Evolutionary conservation across 1,140 invertebrate genomes (phyloP), one percentile per base, ranked within the genome.

Genomic region (Zaprionus vittiger): DNA sequence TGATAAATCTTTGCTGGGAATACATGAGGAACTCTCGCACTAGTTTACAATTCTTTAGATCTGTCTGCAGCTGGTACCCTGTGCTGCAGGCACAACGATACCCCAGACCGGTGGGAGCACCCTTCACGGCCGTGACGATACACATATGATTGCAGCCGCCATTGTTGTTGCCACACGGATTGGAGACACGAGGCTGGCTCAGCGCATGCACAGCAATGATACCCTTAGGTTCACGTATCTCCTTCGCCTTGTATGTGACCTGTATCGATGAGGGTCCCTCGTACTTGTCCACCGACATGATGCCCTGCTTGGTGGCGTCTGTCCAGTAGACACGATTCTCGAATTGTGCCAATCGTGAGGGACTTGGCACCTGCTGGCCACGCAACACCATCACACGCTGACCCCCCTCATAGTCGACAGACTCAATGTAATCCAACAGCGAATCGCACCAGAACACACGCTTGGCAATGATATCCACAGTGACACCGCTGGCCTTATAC

Each of bases 381-480:
- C 97, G 93, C 0, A 98, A 91, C 2, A 98, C 95, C 85, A 97
- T 94, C 49, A 96, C 95, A 41, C 97, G 94, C 71, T 96, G 95
- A 17, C 95, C 94, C 1, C 99, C 99, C 71, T 98, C 96, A 91
- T 99, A 99, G 92, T 99, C 97, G 2, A 98, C 97, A 0, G 98
- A 99, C 91, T 99, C 99, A 74, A 99, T 99, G 91, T 99, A 99
- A 93, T 99, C 98, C 41, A 99, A 93, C 6, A 99, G 94, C 0
- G 97, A 97, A 93, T 99, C 99, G 83, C 98, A 99, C 97, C 99
- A 99, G 93, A 98, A 99, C 9, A 99, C 95, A 41, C 98, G 94
- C 89, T 97, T 96, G 0, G 96, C 96, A 6, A 99, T 97, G 6
- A 97, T 96, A 93, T 98, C 98, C 0, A 97, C 95, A 0, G 97